A percentile compares a stretch with the other conserved stretches of the same genome.
Evolutionary conservation across 2,888 invertebrate species (phyloP).

Genomic region (Craniophora ligustri): DNA sequence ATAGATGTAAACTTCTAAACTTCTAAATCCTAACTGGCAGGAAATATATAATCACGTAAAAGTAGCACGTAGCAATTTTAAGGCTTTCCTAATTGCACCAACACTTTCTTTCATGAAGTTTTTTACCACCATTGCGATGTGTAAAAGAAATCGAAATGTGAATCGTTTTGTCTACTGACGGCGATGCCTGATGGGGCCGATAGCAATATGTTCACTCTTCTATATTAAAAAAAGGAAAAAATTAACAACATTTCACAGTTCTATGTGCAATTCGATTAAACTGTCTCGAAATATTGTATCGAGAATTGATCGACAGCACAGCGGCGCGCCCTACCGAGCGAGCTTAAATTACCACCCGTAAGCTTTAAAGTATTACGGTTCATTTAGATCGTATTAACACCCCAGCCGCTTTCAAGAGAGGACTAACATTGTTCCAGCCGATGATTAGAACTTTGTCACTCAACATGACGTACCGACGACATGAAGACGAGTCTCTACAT

Average conservation of each 20-base stretch:
- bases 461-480: slow-evolving; percentile 10
- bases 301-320: too few species aligned
- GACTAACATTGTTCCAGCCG: slow-evolving; percentile 17
- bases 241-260: neutral
- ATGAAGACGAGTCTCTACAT: too few species aligned
- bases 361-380: slow-evolving; percentile 51
- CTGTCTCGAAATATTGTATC: slow-evolving; percentile 19
- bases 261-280: slow-evolving; percentile 17
- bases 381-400: slow-evolving; percentile 52
- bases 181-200: too few species aligned
- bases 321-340: slow-evolving; percentile 10
- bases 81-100: slow-evolving; percentile 35
- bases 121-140: too few species aligned
- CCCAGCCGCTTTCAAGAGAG: slow-evolving; percentile 29
- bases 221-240: neutral
- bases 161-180: too few species aligned
- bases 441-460: slow-evolving; percentile 28
- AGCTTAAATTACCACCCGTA: slow-evolving; percentile 40
- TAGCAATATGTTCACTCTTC: neutral
- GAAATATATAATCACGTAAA: too few species aligned
- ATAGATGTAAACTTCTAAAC: too few species aligned
- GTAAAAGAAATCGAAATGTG: too few species aligned
- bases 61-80: too few species aligned
- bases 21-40: too few species aligned
- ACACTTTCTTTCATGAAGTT: too few species aligned